Evolutionary conservation across 2,888 invertebrate species (phyloP).

Genomic region (Caenorhabditis uteleia): DNA sequence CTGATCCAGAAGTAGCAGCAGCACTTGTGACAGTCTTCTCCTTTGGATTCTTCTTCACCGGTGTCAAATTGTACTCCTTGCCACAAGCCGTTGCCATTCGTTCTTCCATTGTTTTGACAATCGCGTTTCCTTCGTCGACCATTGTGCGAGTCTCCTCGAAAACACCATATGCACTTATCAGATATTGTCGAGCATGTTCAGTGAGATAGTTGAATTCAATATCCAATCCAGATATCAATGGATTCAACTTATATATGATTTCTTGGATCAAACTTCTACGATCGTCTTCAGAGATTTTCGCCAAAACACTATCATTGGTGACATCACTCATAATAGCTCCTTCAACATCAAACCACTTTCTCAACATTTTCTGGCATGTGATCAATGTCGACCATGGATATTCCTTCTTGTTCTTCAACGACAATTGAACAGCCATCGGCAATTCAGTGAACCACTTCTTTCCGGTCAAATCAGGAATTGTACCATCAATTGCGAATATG

Average conservation of each 20-base stretch:
- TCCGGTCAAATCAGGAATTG: too few species aligned
- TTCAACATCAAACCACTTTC: slow-evolving; percentile 21
- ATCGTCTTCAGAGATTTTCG: slow-evolving; percentile 9
- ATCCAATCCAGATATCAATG: slow-evolving; percentile 16
- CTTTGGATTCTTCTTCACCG: background rate
- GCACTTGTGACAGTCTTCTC: slow-evolving; percentile 19
- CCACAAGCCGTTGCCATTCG: background rate
- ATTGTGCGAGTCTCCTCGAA: background rate
- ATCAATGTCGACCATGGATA: too few species aligned
- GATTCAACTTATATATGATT: slow-evolving; percentile 18
- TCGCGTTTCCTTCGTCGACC: background rate
- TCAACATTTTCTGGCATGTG: too few species aligned
- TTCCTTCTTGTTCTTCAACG: too few species aligned
- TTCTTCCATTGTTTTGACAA: background rate
- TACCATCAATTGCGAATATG: slow-evolving; percentile 3
- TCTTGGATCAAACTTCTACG: slow-evolving; percentile 19
- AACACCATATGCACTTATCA: slow-evolving; percentile 22
- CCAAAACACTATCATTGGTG: slow-evolving; percentile 18
- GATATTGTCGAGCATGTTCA: background rate
- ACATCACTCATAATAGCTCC: slow-evolving; percentile 6
- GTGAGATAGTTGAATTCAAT: slow-evolving; percentile 13
- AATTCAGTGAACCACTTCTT: too few species aligned
- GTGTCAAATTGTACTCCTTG: too few species aligned
- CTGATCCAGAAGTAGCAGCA: slow-evolving; percentile 17
- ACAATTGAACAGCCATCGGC: too few species aligned